A percentile compares a stretch with the other conserved stretches of the same genome.
These are phyloP conservation scores for Podarcis siculus DNA, from an alignment of 2,797 vertebrate genomes.

Conservation along the genomic window DNA sequence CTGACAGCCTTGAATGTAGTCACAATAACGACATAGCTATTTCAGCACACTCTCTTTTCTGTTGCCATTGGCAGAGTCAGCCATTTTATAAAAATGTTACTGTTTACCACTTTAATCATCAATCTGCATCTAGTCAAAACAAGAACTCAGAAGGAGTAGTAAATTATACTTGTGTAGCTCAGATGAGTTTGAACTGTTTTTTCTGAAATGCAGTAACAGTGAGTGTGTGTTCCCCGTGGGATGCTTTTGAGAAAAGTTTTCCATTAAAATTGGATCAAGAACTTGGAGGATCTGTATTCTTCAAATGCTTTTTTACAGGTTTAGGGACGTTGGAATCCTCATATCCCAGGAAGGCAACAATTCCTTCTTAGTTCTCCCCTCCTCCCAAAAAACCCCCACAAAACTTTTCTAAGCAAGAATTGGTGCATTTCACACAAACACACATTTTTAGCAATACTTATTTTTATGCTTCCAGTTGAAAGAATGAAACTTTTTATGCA, in stretches of 20 bases:
- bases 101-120: constrained; percentile 85
- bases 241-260: constrained; percentile 76
- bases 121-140: constrained; percentile 84
- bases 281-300: constrained; percentile 47
- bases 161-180: constrained; percentile 83
- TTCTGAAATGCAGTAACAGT: constrained; percentile 82
- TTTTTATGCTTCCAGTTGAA: background rate
- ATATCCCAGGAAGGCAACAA: constrained; percentile 29
- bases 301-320: constrained; percentile 52
- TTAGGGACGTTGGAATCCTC: background rate
- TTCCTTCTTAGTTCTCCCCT: background rate
- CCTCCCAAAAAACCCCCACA: background rate
- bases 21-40: constrained; percentile 78
- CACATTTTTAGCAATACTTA: background rate
- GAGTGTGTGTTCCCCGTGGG: constrained; percentile 77
- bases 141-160: constrained; percentile 84
- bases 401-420: background rate
- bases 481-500: background rate
- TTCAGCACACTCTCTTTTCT: constrained; percentile 81
- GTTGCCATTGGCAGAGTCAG: constrained; percentile 85
- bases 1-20: constrained; percentile 84
- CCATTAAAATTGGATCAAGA: constrained; percentile 53
- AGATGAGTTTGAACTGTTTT: constrained; percentile 84
- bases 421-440: accelerated
- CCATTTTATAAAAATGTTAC: constrained; percentile 84